Conservation (phyloP, 35 echinoderm and acorn worm species). For the Eucidaris tribuloides region DNA sequence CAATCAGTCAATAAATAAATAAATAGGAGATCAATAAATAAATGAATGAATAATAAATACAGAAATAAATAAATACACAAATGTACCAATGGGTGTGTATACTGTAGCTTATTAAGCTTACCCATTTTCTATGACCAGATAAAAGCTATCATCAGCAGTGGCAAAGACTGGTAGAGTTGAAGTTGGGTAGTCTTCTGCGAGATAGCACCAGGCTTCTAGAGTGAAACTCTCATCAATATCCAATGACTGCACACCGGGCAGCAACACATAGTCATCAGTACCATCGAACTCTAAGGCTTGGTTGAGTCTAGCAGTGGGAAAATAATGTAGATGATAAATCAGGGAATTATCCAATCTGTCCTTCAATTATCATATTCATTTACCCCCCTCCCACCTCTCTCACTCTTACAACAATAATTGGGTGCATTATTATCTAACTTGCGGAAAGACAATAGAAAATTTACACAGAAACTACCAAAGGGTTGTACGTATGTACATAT, state of each 20-base stretch:
- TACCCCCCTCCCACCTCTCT: too few species aligned
- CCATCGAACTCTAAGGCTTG: constrained; percentile 91
- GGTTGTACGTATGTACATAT: background rate
- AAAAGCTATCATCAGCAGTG: constrained; percentile 49
- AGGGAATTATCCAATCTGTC: background rate
- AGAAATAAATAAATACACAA: background rate
- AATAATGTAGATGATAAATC: background rate
- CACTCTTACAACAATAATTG: too few species aligned
- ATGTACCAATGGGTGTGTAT: background rate
- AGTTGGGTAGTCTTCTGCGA: constrained; percentile 17
- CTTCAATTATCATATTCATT: background rate
- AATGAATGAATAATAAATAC: background rate
- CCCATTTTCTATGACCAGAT: constrained; percentile 68
- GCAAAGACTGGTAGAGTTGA: constrained; percentile 62
- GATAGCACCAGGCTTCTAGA: constrained; percentile 74
- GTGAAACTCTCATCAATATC: constrained; percentile 75
- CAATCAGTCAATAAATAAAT: background rate
- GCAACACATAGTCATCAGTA: constrained; percentile 76
- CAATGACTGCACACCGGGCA: constrained; percentile 55
- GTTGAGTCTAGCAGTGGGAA: constrained; percentile 51
- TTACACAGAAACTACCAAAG: background rate
- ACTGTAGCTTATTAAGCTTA: constrained; percentile 9
- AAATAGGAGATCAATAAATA: background rate
- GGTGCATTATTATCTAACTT: background rate
- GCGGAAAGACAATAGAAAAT: background rate